phyloP scores from a whole-genome alignment of 2,888 invertebrate species.

The Mongoloraphidia duomilia region DNA sequence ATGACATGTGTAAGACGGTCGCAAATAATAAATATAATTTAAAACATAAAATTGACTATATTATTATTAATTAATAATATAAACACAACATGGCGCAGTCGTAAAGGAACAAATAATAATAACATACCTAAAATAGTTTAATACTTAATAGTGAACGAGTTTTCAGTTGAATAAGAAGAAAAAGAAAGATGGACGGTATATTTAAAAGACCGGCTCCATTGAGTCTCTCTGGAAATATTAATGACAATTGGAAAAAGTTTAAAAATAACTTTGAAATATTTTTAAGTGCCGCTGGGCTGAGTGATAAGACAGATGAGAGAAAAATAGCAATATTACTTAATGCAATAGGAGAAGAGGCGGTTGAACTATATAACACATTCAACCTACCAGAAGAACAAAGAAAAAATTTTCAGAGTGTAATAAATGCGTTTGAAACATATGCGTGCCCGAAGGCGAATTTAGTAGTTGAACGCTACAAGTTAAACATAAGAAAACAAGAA shows the following conservation, averaged over 20 bases:
- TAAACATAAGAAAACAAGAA: slow-evolving; percentile 7
- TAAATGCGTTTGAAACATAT: slow-evolving; percentile 6
- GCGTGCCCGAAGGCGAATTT: slow-evolving; percentile 8
- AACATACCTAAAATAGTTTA: too few species aligned
- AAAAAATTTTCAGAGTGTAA: slow-evolving; percentile 7
- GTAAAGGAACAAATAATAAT: too few species aligned
- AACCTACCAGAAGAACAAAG: slow-evolving; percentile 6
- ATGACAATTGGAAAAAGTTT: slow-evolving; percentile 7
- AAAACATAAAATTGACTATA: too few species aligned
- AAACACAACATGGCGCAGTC: too few species aligned
- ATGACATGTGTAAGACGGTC: too few species aligned
- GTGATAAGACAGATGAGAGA: neutral
- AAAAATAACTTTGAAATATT: slow-evolving; percentile 8
- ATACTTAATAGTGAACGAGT: too few species aligned
- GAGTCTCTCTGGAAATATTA: slow-evolving; percentile 8
- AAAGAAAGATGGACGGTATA: too few species aligned
- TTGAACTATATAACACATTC: slow-evolving; percentile 5
- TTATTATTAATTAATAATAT: too few species aligned
- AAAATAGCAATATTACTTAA: slow-evolving; percentile 9
- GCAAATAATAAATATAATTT: too few species aligned
- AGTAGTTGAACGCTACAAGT: slow-evolving; percentile 7
- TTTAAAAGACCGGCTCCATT: slow-evolving; percentile 7
- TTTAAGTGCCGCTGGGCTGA: slow-evolving; percentile 6
- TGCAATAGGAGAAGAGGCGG: slow-evolving; percentile 8
- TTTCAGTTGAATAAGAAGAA: too few species aligned